Evolutionary conservation across 2,113 vertebrate species (phyloP), one percentile per base, ranked within the genome.

Genomic region (Riparia riparia): DNA sequence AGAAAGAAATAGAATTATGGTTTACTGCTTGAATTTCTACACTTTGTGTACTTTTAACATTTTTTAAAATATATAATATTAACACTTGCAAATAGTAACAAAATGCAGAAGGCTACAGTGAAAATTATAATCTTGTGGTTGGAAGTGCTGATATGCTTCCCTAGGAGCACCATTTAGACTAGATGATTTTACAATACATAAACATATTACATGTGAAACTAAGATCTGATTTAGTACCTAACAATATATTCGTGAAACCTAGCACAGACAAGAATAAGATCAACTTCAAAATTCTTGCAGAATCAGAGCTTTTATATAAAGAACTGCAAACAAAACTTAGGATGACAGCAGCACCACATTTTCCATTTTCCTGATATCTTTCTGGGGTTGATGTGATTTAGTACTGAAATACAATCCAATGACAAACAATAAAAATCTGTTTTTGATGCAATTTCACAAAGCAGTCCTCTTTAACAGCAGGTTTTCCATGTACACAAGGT

Each of bases 371-470:
- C 60, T 79, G 73, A 69, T 60, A 69, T 47, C 63, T 70, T 88
- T 86, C 71, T 66, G 42, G 17, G 20, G 26, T 3, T 90, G 79
- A 81, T 70, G 51, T 51, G 86, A 83, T 93, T 92, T 86, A 90
- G 76, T n/a, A 81, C 47, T 3, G 2, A 91, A 90, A 86, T 16
- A 57, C 29, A 88, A 90, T 70, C 20, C 82, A 63, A 31, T 19
- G 68, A 50, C 51, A 83, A 92, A 95, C 29, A 58, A 50, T 54
- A 83, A 89, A 93, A 97, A 90, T 47, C 32, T 14, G 4, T 92
- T 34, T 80, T 73, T 54, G 42, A 70, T 73, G 58, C 24, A 45
- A 72, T 86, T 90, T 86, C 42, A 81, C 71, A 89, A 86, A 88
- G 58, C 32, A 58, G 12, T 53, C 34, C 20, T 85, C 58, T 65